Evolutionary conservation across 2,113 vertebrate species (phyloP).

Genomic region (Mormyrus iriodes): DNA sequence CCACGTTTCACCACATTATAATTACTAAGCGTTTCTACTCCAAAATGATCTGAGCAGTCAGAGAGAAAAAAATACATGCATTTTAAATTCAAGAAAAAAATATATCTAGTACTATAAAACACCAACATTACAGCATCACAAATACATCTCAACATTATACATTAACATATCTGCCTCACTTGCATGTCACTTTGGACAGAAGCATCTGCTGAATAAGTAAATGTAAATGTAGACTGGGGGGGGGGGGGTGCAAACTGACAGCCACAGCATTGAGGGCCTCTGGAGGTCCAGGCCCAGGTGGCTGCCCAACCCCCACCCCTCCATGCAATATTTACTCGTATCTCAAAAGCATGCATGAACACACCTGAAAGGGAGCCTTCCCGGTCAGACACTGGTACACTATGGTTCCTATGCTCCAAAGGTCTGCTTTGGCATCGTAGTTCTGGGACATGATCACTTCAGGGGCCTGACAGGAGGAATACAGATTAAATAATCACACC

Average conservation of each 20-base stretch:
- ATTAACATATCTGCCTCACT: not conserved
- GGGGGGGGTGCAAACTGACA: not conserved
- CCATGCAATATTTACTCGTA: not conserved
- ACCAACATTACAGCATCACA: not conserved
- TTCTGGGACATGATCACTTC: conserved; percentile 97
- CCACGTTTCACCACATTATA: not conserved
- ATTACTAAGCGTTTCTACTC: not conserved
- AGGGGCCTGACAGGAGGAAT: conserved; percentile 69
- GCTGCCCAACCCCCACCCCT: conserved; percentile 4
- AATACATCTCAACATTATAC: not conserved
- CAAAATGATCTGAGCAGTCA: not conserved
- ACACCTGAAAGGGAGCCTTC: conserved; percentile 90
- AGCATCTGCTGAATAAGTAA: not conserved
- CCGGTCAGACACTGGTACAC: conserved; percentile 93
- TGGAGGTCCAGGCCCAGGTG: not conserved
- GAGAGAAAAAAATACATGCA: not conserved
- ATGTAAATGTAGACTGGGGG: not conserved
- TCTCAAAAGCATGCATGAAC: not conserved
- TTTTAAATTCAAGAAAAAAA: not conserved
- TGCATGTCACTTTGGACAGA: not conserved
- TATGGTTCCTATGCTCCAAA: conserved; percentile 97
- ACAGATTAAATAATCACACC: conserved; percentile 30
- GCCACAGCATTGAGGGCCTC: not conserved
- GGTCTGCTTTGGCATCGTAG: conserved; percentile 93
- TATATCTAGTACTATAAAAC: not conserved